Evolutionary conservation across 2,797 vertebrate species (phyloP).

Genomic region (Enteromius viviparus): DNA sequence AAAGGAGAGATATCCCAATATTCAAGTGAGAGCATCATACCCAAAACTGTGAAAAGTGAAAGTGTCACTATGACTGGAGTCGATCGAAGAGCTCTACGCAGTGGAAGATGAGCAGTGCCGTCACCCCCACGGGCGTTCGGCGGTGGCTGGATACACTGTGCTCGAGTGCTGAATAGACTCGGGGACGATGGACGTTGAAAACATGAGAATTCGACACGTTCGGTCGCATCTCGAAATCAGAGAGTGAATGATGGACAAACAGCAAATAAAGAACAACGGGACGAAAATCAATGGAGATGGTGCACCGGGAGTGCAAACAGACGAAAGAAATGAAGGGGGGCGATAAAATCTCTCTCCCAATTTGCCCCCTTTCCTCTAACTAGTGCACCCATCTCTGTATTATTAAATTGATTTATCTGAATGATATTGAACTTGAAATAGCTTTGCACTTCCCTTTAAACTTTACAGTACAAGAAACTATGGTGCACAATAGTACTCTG

Average conservation of each 20-base stretch:
- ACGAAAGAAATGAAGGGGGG: slow-evolving; percentile 54
- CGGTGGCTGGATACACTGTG: slow-evolving; percentile 37
- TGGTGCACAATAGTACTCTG: slow-evolving; percentile 93
- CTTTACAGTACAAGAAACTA: slow-evolving; percentile 98
- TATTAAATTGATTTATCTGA: slow-evolving; percentile 78
- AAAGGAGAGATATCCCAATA: slow-evolving; percentile 41
- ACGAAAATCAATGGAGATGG: slow-evolving; percentile 53
- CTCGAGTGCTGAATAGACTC: slow-evolving; percentile 61
- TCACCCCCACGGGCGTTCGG: slow-evolving; percentile 39
- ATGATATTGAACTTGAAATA: slow-evolving; percentile 78
- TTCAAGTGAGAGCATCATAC: slow-evolving; percentile 49
- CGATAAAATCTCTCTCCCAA: slow-evolving; percentile 73
- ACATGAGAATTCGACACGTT: slow-evolving; percentile 77
- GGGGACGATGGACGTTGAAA: slow-evolving; percentile 82
- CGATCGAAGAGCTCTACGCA: slow-evolving; percentile 51
- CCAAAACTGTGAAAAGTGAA: slow-evolving; percentile 47
- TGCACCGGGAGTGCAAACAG: slow-evolving; percentile 38
- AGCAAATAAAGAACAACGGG: slow-evolving; percentile 35
- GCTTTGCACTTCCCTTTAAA: slow-evolving; percentile 94
- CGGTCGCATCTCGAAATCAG: slow-evolving; percentile 74
- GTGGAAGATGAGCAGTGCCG: slow-evolving; percentile 56
- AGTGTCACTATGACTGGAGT: slow-evolving; percentile 52
- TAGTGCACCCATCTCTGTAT: slow-evolving; percentile 77
- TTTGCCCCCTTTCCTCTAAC: slow-evolving; percentile 79
- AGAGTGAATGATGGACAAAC: slow-evolving; percentile 57